A percentile compares a stretch with the other conserved stretches of the same genome.
phyloP scores from a whole-genome alignment of 2,888 invertebrate genomes.

The Saturnia japonica region DNA sequence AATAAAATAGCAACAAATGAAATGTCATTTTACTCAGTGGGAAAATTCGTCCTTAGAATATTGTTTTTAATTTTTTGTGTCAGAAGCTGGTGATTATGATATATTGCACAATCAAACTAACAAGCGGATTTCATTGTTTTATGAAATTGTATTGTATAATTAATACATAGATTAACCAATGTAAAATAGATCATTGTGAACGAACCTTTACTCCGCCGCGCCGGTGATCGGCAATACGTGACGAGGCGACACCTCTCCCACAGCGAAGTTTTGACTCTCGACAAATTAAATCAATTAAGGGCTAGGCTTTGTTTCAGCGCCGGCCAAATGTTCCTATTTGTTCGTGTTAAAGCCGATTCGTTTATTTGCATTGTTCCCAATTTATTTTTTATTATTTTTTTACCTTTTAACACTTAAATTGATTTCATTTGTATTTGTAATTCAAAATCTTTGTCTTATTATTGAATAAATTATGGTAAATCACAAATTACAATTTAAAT shows the following conservation, averaged over 20 bases:
- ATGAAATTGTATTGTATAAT: background rate
- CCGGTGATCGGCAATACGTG: constrained; percentile 26
- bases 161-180: background rate
- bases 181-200: constrained; percentile 17
- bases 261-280: constrained; percentile 65
- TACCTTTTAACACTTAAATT: constrained; percentile 1
- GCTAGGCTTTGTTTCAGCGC: constrained; percentile 57
- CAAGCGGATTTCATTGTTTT: too few species aligned
- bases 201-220: too few species aligned
- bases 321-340: constrained; percentile 66
- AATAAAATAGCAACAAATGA: too few species aligned
- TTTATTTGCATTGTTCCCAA: constrained; percentile 42
- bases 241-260: constrained; percentile 48
- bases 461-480: background rate
- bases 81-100: too few species aligned
- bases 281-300: constrained; percentile 80
- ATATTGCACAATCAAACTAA: background rate
- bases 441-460: background rate
- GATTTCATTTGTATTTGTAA: background rate
- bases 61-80: too few species aligned
- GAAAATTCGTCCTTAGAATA: too few species aligned
- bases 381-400: constrained; percentile 1
- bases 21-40: too few species aligned
- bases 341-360: constrained; percentile 63
- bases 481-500: too few species aligned